A percentile compares a stretch with the other conserved stretches of the same genome.
Conservation (phyloP, 2,113 vertebrate genomes). For the Rana temporaria region DNA sequence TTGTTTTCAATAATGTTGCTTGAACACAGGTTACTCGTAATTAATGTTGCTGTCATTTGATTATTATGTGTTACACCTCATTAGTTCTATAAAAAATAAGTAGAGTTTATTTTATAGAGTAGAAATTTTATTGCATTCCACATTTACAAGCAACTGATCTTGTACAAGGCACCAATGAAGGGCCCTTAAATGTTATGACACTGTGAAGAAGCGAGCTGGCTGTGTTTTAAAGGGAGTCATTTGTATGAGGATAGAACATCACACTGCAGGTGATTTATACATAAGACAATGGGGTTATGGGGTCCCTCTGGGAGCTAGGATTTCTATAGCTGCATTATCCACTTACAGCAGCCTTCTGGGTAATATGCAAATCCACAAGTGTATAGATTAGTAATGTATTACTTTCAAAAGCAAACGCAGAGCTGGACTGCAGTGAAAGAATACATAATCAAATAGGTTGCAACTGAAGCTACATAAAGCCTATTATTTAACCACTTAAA, state of each 20-base stretch:
- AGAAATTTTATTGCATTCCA: conserved; percentile 3
- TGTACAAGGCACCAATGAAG: conserved; percentile 2
- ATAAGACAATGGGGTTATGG: conserved; percentile 20
- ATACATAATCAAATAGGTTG: too few species aligned
- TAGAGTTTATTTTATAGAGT: conserved; percentile 34
- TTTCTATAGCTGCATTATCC: conserved; percentile 24
- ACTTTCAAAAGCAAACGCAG: not conserved
- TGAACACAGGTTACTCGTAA: conserved; percentile 17
- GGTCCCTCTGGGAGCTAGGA: not conserved
- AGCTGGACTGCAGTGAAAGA: not conserved
- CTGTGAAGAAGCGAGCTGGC: conserved; percentile 3
- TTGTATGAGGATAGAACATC: conserved; percentile 27
- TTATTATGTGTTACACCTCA: conserved; percentile 38
- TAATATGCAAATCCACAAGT: conserved; percentile 24
- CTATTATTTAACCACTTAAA: too few species aligned
- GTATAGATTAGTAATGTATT: conserved; percentile 1
- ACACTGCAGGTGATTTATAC: conserved; percentile 24
- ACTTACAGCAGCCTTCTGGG: conserved; percentile 1
- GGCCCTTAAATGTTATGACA: conserved; percentile 21
- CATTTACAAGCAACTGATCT: conserved; percentile 38
- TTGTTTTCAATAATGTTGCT: conserved; percentile 1
- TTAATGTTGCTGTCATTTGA: conserved; percentile 36
- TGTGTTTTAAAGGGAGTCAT: conserved; percentile 1
- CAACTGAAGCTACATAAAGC: too few species aligned
- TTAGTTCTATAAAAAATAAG: conserved; percentile 39